A percentile compares a stretch with the other conserved stretches of the same genome.
phyloP scores from a whole-genome alignment of 2,113 vertebrate species.

The Leucosticte australis region DNA sequence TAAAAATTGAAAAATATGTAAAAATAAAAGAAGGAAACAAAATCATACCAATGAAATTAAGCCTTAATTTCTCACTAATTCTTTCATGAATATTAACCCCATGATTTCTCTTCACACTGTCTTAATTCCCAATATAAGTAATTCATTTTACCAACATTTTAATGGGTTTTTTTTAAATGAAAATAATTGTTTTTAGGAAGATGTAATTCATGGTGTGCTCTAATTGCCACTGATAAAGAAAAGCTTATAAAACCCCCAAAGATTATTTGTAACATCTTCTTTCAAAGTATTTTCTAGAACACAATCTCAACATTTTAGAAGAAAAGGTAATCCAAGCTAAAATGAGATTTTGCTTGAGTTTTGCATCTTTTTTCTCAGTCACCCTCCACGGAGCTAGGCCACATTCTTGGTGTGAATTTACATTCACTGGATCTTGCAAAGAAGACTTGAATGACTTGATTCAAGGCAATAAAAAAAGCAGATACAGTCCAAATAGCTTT shows the following conservation, averaged over 20 bases:
- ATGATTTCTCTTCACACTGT: not conserved
- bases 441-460: not conserved
- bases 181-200: not conserved
- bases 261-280: not conserved
- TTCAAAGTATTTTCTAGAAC: not conserved
- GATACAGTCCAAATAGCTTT: not conserved
- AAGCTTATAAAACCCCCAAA: not conserved
- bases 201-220: not conserved
- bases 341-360: not conserved
- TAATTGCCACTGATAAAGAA: not conserved
- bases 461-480: not conserved
- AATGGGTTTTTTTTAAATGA: not conserved
- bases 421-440: not conserved
- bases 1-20: not conserved
- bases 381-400: not conserved
- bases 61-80: not conserved
- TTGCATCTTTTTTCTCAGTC: not conserved
- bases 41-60: not conserved
- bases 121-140: not conserved
- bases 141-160: not conserved
- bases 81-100: rapidly evolving
- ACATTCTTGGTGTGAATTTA: not conserved
- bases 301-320: not conserved
- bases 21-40: not conserved
- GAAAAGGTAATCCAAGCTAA: not conserved